Conservation (phyloP, 1,140 invertebrate genomes). For the Ladona fulva region DNA sequence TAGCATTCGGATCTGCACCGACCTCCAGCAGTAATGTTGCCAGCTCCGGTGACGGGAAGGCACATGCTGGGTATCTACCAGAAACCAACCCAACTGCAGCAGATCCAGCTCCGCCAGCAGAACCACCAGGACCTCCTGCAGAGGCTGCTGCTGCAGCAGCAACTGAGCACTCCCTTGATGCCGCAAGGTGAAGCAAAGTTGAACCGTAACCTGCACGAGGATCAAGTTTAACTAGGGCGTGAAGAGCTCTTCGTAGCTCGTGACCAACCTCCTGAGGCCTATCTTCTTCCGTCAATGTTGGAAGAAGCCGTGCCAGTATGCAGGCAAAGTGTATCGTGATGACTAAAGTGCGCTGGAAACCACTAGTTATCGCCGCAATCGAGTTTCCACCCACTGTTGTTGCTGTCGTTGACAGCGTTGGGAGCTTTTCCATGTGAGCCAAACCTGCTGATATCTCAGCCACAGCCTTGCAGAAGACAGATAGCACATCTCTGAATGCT, state of each 20-base stretch:
- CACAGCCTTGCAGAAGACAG: slow-evolving; percentile 71
- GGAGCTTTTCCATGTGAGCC: slow-evolving; percentile 24
- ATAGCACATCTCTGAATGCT: slow-evolving; percentile 67
- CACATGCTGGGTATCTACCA: slow-evolving; percentile 60
- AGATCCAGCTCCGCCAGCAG: neutral
- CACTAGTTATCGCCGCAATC: slow-evolving; percentile 28
- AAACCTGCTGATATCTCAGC: slow-evolving; percentile 49
- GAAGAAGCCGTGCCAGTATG: slow-evolving; percentile 51
- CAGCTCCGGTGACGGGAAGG: slow-evolving; percentile 64
- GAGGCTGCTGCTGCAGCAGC: neutral
- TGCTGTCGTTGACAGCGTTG: slow-evolving; percentile 34
- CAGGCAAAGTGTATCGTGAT: slow-evolving; percentile 75
- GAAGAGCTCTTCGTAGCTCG: slow-evolving; percentile 35
- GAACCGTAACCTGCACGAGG: slow-evolving; percentile 56
- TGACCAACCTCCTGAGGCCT: slow-evolving; percentile 29
- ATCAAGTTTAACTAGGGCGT: slow-evolving; percentile 65
- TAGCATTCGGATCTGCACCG: slow-evolving; percentile 68
- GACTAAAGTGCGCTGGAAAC: slow-evolving; percentile 70
- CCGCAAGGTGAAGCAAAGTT: slow-evolving; percentile 76
- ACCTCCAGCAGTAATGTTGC: slow-evolving; percentile 68
- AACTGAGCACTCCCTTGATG: slow-evolving; percentile 40
- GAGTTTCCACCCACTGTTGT: slow-evolving; percentile 28
- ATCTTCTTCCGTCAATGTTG: slow-evolving; percentile 32
- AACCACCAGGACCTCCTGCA: neutral
- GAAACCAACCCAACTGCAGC: slow-evolving; percentile 40